Base-by-base conservation (phyloP, 1,140 invertebrate species). In the Drosophila trapezifrons region DNA sequence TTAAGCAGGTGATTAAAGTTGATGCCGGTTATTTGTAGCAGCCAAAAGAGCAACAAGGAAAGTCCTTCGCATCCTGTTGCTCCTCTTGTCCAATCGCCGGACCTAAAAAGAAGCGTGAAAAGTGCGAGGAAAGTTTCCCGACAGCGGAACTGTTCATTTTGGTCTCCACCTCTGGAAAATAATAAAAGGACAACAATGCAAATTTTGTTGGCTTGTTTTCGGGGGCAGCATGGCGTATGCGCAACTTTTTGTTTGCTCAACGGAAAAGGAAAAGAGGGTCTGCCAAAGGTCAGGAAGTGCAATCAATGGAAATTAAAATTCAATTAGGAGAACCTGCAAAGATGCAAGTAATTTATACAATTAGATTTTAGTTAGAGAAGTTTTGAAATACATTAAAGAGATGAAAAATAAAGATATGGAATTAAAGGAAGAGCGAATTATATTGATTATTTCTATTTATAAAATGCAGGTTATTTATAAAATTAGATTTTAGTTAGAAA, bases 1-100 rank as follows among this genome's bases (percentile, higher is more conserved):
- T 89, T 80, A 89, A 90, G 75, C 89, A 90, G 86, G 82, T 90
- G 86, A 90, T 90, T 90, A 90, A 90, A 90, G 87, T 87, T 90
- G 82, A 89, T 87, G 82, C 87, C 77, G 73, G 67, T 78, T 90
- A 89, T 90, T 90, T 90, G 83, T 90, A 80, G 75, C 79, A 67
- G 78, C 57, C 78, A 78, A 84, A 73, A 69, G 63, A 65, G 75
- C 81, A 81, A 66, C 64, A 81, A 75, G 69, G 46, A 81, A 45
- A 49, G 8, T 17, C 40, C 15, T 15, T n/a, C 15, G 45, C 32
- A 27, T 62, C 66, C 74, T 74, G 78, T 73, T 69, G 62, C 63
- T 62, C 52, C 37, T 49, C 8, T 32, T 45, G 10, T 18, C 18
- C 51, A 32, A 35, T 47, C 38, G 22, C 15, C 29, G 32, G 37